Conservation (phyloP, 2,113 vertebrate genomes). For the Phaethornis superciliosus region DNA sequence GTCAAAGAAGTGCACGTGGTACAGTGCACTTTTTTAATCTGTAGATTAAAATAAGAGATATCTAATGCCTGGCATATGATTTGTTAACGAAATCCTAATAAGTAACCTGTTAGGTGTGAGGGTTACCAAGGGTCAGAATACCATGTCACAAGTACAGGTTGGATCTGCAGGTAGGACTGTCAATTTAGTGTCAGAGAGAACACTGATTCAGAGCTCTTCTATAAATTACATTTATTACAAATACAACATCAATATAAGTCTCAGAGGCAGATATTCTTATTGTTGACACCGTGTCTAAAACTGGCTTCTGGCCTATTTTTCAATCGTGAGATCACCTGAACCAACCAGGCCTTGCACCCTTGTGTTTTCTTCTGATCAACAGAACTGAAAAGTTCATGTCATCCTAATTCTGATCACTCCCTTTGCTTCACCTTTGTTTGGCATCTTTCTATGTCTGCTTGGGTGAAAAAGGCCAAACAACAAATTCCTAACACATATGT, state of each 20-base stretch:
- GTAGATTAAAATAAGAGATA: background rate
- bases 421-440: background rate
- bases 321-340: background rate
- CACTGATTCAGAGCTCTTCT: background rate
- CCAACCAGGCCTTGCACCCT: background rate
- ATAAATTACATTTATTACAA: background rate
- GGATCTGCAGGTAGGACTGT: background rate
- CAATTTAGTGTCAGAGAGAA: background rate
- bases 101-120: background rate
- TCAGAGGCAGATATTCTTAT: background rate
- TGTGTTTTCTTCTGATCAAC: background rate
- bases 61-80: background rate
- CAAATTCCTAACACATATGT: background rate
- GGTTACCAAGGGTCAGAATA: background rate
- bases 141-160: background rate
- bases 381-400: background rate
- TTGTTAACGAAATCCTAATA: background rate
- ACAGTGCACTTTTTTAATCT: too few species aligned
- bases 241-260: background rate
- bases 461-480: background rate
- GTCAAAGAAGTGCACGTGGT: background rate
- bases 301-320: background rate
- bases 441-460: background rate
- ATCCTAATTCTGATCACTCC: background rate
- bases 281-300: background rate